A percentile compares a stretch with the other conserved stretches of the same genome.
Evolutionary conservation across 35 echinoderm and acorn worm genomes (phyloP).

Genomic region (Ophioderma brevispina): DNA sequence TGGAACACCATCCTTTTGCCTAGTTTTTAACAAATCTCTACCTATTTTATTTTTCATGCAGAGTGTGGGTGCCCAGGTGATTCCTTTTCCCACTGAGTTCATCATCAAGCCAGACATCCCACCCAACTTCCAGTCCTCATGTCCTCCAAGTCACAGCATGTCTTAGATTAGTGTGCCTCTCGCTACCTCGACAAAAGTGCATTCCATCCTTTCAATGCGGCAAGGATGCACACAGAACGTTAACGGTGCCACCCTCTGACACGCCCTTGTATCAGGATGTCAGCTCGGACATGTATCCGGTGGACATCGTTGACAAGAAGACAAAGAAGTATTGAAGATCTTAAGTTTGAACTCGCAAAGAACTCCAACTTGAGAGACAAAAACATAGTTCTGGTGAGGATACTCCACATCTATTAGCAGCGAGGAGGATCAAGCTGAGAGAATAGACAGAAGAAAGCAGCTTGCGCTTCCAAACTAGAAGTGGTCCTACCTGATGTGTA

Average conservation of each 20-base stretch:
- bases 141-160: conserved; percentile 74
- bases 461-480: background rate
- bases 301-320: background rate
- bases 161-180: conserved; percentile 75
- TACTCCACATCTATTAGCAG: background rate
- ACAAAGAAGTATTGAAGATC: background rate
- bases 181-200: conserved; percentile 65
- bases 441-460: background rate
- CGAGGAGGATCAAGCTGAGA: background rate
- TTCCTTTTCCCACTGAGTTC: conserved; percentile 82
- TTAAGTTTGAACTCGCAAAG: background rate
- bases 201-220: conserved; percentile 71
- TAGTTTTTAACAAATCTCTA: too few relatives aligned
- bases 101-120: conserved; percentile 58
- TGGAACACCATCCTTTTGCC: too few relatives aligned
- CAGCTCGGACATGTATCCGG: background rate
- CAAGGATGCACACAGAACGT: conserved; percentile 17
- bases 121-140: conserved; percentile 84
- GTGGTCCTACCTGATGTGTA: background rate
- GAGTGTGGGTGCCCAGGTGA: conserved; percentile 97
- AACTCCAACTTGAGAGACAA: background rate
- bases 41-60: too few relatives aligned
- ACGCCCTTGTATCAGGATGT: background rate
- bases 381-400: background rate
- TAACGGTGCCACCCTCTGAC: conserved; percentile 1